Evolutionary conservation across 2,888 invertebrate genomes (phyloP).

Genomic region (Dioctria linearis): DNA sequence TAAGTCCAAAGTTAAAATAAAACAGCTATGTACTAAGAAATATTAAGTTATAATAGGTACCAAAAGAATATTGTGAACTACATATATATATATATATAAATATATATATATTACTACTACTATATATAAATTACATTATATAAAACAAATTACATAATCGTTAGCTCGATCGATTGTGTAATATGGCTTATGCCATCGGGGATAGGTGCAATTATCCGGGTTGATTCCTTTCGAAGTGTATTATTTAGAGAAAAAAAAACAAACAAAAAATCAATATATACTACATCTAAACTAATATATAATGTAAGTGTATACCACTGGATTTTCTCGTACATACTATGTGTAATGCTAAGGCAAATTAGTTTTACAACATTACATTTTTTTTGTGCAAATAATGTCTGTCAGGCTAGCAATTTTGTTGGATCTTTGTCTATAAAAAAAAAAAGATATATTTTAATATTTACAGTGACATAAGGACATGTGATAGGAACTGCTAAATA

Average conservation of each 20-base stretch:
- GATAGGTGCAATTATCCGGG: slow-evolving; percentile 44
- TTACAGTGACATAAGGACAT: slow-evolving; percentile 45
- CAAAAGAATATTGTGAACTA: neutral
- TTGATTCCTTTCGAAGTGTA: slow-evolving; percentile 32
- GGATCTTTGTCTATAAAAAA: slow-evolving; percentile 38
- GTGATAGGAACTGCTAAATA: slow-evolving; percentile 47
- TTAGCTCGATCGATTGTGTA: slow-evolving; percentile 4
- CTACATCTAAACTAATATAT: slow-evolving; percentile 17
- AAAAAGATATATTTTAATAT: slow-evolving; percentile 40
- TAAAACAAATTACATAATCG: neutral
- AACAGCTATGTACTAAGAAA: slow-evolving; percentile 10
- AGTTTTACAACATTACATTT: too few relatives aligned
- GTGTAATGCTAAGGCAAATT: too few relatives aligned
- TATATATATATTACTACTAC: neutral
- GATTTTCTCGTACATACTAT: slow-evolving; percentile 1
- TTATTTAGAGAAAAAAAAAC: neutral
- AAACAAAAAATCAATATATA: neutral
- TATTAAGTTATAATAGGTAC: slow-evolving; percentile 17
- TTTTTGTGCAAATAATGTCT: too few relatives aligned
- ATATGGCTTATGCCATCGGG: slow-evolving; percentile 14
- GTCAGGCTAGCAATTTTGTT: slow-evolving; percentile 15
- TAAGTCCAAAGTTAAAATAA: slow-evolving; percentile 46
- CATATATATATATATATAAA: too few relatives aligned
- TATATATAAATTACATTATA: neutral
- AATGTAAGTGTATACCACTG: slow-evolving; percentile 29